Evolutionary conservation across 2,888 invertebrate genomes (phyloP).

Genomic region (Leptopilina syphax): DNA sequence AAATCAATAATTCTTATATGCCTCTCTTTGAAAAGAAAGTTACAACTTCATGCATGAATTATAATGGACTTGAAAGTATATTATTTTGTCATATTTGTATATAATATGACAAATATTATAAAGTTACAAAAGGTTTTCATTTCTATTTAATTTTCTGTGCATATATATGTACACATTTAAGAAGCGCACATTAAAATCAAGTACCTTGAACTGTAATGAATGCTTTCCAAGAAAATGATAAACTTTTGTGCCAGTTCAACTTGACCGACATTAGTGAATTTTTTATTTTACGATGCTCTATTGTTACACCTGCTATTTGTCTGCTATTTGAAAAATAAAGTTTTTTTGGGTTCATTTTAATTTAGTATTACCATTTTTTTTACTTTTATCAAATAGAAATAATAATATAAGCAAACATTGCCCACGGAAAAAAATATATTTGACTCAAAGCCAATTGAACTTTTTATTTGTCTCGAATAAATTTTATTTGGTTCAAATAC

Average conservation of each 20-base stretch:
- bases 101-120: background rate
- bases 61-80: background rate
- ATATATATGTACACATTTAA: background rate
- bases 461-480: background rate
- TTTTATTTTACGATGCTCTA: background rate
- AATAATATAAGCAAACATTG: too few species aligned
- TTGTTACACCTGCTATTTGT: background rate
- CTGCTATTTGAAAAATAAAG: background rate
- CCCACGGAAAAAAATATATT: too few species aligned
- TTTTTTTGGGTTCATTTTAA: background rate
- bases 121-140: background rate
- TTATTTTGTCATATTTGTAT: background rate
- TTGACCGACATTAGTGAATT: slow-evolving; percentile 20
- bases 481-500: too few species aligned
- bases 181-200: background rate
- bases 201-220: slow-evolving; percentile 37
- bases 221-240: slow-evolving; percentile 27
- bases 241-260: slow-evolving; percentile 25
- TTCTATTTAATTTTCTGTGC: background rate
- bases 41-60: slow-evolving; percentile 21
- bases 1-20: slow-evolving; percentile 23
- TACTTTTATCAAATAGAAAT: too few species aligned
- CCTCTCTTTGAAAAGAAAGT: background rate
- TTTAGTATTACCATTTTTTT: too few species aligned
- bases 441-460: too few species aligned